Evolutionary conservation across 2,797 vertebrate species (phyloP).

Genomic region (Carapus acus): DNA sequence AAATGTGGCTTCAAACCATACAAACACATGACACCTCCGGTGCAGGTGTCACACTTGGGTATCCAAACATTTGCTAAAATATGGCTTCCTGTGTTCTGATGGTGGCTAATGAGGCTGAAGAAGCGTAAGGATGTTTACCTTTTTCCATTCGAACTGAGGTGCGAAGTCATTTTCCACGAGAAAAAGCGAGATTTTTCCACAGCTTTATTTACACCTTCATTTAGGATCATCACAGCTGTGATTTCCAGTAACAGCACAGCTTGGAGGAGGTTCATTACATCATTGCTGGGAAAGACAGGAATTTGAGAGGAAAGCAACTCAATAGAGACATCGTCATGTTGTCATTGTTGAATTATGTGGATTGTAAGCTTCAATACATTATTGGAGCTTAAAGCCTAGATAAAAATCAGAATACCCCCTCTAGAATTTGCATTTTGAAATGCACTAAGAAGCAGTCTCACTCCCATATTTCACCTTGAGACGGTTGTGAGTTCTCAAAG

Average conservation of each 20-base stretch:
- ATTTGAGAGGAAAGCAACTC: no score
- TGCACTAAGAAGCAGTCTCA: no score
- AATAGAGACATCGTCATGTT: no score
- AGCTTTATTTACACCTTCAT: constrained; percentile 25
- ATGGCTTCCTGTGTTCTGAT: constrained; percentile 35
- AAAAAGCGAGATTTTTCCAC: constrained; percentile 34
- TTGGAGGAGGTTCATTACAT: constrained; percentile 13
- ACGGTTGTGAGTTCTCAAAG: no score
- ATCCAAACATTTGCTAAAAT: constrained; percentile 53
- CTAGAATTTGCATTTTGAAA: no score
- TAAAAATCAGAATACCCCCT: no score
- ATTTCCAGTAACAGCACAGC: constrained; percentile 21
- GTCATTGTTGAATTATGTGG: no score
- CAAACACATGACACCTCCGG: constrained; percentile 44
- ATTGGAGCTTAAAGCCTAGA: no score
- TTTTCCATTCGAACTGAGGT: constrained; percentile 36
- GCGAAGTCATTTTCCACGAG: constrained; percentile 16
- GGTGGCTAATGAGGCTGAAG: constrained; percentile 47
- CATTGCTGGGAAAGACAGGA: no score
- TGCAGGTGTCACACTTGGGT: constrained; percentile 44
- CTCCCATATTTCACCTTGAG: no score
- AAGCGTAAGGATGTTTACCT: constrained; percentile 20
- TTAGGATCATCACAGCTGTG: constrained; percentile 33
- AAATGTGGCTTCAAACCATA: constrained; percentile 48
- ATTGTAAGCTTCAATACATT: no score